Percentiles rank a stretch among this genome's conserved stretches.
These are phyloP conservation scores for Typhlomys cinereus DNA, from an alignment of 2,113 vertebrate genomes.

Conservation along the genomic window DNA sequence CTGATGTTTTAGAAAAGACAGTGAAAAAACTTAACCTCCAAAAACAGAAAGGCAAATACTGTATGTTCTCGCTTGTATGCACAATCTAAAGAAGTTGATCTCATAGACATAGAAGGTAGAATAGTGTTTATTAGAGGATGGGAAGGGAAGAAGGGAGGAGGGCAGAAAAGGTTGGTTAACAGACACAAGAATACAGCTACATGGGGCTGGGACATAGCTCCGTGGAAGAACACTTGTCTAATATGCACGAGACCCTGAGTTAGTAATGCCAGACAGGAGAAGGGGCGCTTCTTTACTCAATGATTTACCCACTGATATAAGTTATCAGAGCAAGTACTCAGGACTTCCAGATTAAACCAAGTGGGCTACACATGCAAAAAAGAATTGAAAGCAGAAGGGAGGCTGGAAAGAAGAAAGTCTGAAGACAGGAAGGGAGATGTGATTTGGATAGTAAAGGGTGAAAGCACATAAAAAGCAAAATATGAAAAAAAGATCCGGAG, in stretches of 20 bases:
- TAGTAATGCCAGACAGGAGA: too few species aligned
- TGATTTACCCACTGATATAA: too few species aligned
- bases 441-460: too few species aligned
- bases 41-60: conserved; percentile 4
- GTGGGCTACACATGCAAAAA: too few species aligned
- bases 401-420: too few species aligned
- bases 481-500: background rate
- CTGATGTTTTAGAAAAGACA: conserved; percentile 51
- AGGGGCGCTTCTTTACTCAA: too few species aligned
- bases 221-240: background rate
- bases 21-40: background rate
- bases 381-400: too few species aligned
- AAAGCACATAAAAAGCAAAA: too few species aligned
- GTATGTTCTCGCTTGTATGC: background rate
- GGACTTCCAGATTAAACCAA: too few species aligned
- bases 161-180: background rate
- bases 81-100: conserved; percentile 2
- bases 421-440: too few species aligned
- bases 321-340: too few species aligned
- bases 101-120: background rate
- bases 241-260: background rate
- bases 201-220: background rate
- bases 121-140: background rate
- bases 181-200: background rate
- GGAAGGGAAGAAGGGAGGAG: background rate